Conservation (phyloP, 1,140 invertebrate species). For the Cherax destructor region DNA sequence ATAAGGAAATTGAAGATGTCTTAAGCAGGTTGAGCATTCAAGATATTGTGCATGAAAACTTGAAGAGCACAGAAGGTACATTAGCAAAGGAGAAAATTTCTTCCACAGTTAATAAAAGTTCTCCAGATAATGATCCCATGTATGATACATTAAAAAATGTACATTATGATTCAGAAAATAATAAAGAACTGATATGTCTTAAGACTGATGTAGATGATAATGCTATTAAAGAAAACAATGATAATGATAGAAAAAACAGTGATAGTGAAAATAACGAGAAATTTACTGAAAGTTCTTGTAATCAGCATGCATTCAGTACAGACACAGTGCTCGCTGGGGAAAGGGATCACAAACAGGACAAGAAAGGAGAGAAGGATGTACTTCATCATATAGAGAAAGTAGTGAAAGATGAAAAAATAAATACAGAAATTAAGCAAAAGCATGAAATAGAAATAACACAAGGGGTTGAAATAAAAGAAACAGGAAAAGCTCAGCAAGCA, state of each 20-base stretch:
- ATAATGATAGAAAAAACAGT: background rate
- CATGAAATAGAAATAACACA: background rate
- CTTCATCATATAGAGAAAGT: background rate
- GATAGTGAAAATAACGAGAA: background rate
- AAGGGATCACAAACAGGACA: background rate
- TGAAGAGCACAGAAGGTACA: background rate
- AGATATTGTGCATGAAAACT: background rate
- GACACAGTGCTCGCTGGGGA: background rate
- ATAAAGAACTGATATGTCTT: background rate
- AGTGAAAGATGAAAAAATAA: background rate
- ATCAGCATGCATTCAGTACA: background rate
- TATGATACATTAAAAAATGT: background rate
- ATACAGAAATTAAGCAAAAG: background rate
- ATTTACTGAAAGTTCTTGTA: background rate
- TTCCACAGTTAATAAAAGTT: background rate
- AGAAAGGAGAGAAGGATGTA: background rate
- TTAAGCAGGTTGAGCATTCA: background rate
- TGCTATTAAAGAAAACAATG: background rate
- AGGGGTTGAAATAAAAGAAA: conserved; percentile 12
- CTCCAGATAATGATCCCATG: background rate
- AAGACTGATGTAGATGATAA: background rate
- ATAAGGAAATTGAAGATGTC: background rate
- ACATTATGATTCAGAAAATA: background rate
- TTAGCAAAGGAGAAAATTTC: background rate
- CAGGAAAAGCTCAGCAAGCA: background rate